phyloP scores from a whole-genome alignment of 2,888 invertebrate species.

The Mimas tiliae region DNA sequence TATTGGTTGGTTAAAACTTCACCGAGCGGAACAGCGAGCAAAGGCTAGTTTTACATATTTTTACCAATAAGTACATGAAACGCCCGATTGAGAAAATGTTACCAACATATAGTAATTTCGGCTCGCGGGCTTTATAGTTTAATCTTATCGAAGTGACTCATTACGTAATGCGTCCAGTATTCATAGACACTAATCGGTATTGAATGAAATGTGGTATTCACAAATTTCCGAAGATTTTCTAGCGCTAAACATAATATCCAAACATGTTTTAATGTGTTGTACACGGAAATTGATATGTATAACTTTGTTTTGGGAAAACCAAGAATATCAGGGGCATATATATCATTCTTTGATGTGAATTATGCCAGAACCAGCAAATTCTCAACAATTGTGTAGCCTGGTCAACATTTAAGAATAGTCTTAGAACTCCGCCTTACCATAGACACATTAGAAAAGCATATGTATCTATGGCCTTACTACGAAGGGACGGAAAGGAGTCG shows the following conservation, averaged over 20 bases:
- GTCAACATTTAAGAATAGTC: no score
- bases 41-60: no score
- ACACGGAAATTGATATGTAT: background rate
- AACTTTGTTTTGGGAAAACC: background rate
- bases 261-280: background rate
- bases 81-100: background rate
- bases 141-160: slow-evolving; percentile 1
- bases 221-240: background rate
- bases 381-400: no score
- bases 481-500: no score
- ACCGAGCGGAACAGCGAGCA: no score
- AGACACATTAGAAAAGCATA: no score
- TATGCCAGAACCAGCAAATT: no score
- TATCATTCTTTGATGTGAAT: background rate
- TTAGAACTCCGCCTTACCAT: no score
- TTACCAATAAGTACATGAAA: no score
- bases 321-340: background rate
- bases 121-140: no score
- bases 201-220: background rate
- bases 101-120: background rate
- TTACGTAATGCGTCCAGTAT: background rate
- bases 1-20: no score
- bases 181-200: background rate
- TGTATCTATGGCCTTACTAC: no score
- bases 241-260: background rate